A percentile compares a stretch with the other conserved stretches of the same genome.
phyloP scores from a whole-genome alignment of 2,888 invertebrate species.

The Zygothrica quintamaculata region DNA sequence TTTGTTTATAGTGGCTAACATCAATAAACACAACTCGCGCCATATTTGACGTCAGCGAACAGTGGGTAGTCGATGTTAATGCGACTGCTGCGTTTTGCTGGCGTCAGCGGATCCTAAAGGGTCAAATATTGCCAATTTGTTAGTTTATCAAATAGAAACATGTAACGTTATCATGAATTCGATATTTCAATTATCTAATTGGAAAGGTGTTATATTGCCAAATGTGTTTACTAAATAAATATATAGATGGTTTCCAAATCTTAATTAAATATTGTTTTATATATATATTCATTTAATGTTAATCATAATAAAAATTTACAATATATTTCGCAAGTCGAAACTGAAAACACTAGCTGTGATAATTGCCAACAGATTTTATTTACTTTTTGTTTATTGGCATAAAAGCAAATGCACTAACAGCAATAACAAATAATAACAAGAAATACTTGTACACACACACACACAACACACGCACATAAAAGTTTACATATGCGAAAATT shows the following conservation, averaged over 20 bases:
- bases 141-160: constrained; percentile 21
- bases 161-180: constrained; percentile 12
- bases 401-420: constrained; percentile 13
- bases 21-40: constrained; percentile 25
- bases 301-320: constrained; percentile 7
- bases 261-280: too few relatives aligned
- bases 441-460: too few relatives aligned
- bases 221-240: too few relatives aligned
- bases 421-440: too few relatives aligned
- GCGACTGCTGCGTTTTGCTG: neutral
- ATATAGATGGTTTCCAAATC: too few relatives aligned
- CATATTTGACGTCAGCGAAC: constrained; percentile 37
- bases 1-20: constrained; percentile 24
- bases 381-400: constrained; percentile 34
- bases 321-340: constrained; percentile 3
- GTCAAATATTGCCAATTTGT: constrained; percentile 37
- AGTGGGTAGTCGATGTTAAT: constrained; percentile 7
- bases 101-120: constrained; percentile 6
- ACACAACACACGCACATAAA: constrained; percentile 12
- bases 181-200: constrained; percentile 13
- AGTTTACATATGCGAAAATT: constrained; percentile 47
- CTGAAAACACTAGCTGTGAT: neutral
- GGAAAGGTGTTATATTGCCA: neutral
- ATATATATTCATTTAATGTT: neutral
- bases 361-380: constrained; percentile 20